Conservation (phyloP, 2,888 invertebrate species). For the Noctua comes region DNA sequence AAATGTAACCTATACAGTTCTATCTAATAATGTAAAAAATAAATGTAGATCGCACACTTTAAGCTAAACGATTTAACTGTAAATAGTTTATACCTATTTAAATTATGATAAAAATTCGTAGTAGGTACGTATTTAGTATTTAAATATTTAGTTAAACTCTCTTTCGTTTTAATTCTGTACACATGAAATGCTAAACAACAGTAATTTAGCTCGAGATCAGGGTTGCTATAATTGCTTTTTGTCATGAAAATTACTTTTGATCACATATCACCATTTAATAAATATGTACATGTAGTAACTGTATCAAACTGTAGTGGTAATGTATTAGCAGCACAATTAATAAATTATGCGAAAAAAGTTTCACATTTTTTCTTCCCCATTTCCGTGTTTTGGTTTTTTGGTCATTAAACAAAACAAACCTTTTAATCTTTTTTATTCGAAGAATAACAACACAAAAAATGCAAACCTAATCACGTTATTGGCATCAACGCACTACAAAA, state of each 20-base stretch:
- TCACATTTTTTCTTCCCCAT: not conserved
- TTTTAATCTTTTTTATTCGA: not conserved
- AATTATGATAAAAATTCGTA: slow-evolving; percentile 17
- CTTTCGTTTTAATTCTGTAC: slow-evolving; percentile 5
- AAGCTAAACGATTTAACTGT: slow-evolving; percentile 33
- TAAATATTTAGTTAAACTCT: slow-evolving; percentile 12
- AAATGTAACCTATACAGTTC: slow-evolving; percentile 48
- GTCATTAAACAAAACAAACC: not conserved
- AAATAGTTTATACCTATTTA: slow-evolving; percentile 44
- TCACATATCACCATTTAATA: slow-evolving; percentile 24
- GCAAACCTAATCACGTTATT: not conserved
- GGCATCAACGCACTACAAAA: not conserved
- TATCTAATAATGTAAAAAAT: slow-evolving; percentile 38
- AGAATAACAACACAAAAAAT: not conserved
- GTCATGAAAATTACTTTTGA: slow-evolving; percentile 16
- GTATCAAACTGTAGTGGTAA: slow-evolving; percentile 58
- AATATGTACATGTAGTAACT: slow-evolving; percentile 35
- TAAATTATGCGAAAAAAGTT: slow-evolving; percentile 37
- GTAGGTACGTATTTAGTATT: not conserved
- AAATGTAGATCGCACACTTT: slow-evolving; percentile 25
- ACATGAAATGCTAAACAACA: slow-evolving; percentile 28
- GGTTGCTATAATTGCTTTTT: slow-evolving; percentile 41
- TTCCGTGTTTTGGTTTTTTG: not conserved
- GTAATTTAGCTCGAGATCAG: slow-evolving; percentile 57
- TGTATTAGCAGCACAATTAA: slow-evolving; percentile 59